Base-by-base conservation (phyloP, 2,888 invertebrate genomes). In the Trisateles emortualis region DNA sequence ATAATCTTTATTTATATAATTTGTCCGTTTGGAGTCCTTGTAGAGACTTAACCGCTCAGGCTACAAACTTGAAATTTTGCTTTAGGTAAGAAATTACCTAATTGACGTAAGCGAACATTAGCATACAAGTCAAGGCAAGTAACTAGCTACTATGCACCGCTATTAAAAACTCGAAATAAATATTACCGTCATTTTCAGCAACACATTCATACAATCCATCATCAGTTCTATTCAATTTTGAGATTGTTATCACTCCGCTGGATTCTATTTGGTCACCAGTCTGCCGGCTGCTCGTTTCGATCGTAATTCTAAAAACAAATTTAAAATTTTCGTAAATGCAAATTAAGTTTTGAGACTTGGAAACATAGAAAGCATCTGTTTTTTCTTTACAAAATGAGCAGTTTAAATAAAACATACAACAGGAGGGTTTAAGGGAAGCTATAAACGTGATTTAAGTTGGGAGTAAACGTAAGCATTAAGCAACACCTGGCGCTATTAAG, bases 141-240 rank as follows among this genome's bases (percentile, higher is more conserved):
- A n/a, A n/a, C n/a, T n/a, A n/a, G n/a, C n/a, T n/a, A n/a, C n/a
- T n/a, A n/a, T n/a, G n/a, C n/a, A n/a, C n/a, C n/a, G n/a, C n/a
- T n/a, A n/a, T n/a, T n/a, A 19, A 19, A 19, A 5, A 19, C 19
- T 29, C 29, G 16, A 48, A 5, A 2, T 35, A 24, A 14, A 17
- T 35, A 19, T 56, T 82, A 92, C 92, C 97, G 76, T 95, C 94
- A 77, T 98, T 98, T 73, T 94, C 93, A 3, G 98, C 98, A 43
- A 96, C 94, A 80, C 98, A 98, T 78, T 96, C 96, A 82, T 98
- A 98, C 6, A 98, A 92, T 0, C 98, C 98, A 83, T 98, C 98
- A 83, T 98, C 97, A 1, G 94, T 93, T 57, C 96, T 93, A 45
- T 94, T 93, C 10, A 96, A 78, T 44, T 94, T 94, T 0, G 93